Evolutionary conservation across 2,113 vertebrate genomes (phyloP).

Genomic region (Pluvialis apricaria): DNA sequence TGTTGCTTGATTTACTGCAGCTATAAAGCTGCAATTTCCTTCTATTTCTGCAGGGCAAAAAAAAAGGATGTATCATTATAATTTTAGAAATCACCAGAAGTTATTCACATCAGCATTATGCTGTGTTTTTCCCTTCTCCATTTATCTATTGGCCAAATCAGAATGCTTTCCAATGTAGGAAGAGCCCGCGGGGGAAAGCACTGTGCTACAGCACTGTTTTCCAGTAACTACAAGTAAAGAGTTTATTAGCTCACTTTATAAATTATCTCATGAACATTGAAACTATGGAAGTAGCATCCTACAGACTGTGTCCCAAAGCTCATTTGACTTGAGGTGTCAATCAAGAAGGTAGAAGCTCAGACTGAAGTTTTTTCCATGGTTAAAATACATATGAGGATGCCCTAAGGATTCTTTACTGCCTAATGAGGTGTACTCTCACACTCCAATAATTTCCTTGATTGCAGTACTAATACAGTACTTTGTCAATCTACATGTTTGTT

Average conservation of each 20-base stretch:
- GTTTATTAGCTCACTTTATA: not conserved
- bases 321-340: not conserved
- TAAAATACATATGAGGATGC: not conserved
- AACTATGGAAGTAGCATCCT: not conserved
- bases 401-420: not conserved
- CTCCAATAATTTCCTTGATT: not conserved
- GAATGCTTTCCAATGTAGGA: not conserved
- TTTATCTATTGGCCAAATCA: not conserved
- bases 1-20: constrained; percentile 17
- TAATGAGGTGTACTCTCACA: not conserved
- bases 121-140: not conserved
- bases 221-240: not conserved
- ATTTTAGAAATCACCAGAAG: not conserved
- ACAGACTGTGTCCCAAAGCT: not conserved
- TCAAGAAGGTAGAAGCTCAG: not conserved
- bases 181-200: not conserved
- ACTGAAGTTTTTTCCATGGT: not conserved
- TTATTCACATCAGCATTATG: not conserved
- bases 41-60: not conserved
- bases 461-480: not conserved
- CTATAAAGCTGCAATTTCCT: not conserved
- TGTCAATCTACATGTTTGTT: not conserved
- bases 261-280: not conserved
- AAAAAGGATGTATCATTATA: not conserved
- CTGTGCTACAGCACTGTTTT: not conserved